Conservation (phyloP, 2,888 invertebrate species). For the Synanthedon myopaeformis region DNA sequence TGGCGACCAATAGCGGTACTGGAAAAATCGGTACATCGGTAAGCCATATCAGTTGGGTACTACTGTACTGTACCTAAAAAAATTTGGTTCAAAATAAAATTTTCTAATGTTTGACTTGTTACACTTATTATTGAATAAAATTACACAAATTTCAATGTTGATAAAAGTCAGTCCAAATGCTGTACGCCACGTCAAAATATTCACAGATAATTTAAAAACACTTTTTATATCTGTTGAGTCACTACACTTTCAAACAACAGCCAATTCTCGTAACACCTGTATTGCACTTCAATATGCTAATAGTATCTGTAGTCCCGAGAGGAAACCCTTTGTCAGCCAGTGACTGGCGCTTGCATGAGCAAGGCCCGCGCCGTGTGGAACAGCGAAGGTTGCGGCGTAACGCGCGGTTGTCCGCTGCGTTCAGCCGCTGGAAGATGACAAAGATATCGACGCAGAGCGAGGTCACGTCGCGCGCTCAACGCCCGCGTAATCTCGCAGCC, state of each 20-base stretch:
- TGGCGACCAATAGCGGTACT: too few species aligned
- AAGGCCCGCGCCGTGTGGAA: conserved; percentile 68
- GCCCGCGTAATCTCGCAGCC: conserved; percentile 84
- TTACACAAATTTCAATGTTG: background rate
- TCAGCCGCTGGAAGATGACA: conserved; percentile 77
- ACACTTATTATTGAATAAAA: background rate
- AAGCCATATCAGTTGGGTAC: too few species aligned
- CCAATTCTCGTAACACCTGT: background rate
- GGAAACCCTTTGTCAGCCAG: conserved; percentile 37
- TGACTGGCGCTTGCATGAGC: conserved; percentile 55
- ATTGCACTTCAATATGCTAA: conserved; percentile 3
- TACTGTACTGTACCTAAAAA: too few species aligned
- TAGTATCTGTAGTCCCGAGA: conserved; percentile 12
- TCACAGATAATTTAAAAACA: too few species aligned
- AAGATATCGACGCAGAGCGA: conserved; percentile 78
- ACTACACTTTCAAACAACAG: too few species aligned
- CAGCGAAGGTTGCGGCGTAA: conserved; percentile 55
- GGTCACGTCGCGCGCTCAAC: conserved; percentile 82
- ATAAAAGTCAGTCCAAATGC: too few species aligned
- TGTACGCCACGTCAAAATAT: too few species aligned
- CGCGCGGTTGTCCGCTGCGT: conserved; percentile 59
- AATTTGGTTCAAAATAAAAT: too few species aligned
- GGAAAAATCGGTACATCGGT: too few species aligned
- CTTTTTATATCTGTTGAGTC: too few species aligned
- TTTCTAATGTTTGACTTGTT: background rate